Conservation (phyloP, 2,113 vertebrate genomes). For the Chiloscyllium plagiosum region DNA sequence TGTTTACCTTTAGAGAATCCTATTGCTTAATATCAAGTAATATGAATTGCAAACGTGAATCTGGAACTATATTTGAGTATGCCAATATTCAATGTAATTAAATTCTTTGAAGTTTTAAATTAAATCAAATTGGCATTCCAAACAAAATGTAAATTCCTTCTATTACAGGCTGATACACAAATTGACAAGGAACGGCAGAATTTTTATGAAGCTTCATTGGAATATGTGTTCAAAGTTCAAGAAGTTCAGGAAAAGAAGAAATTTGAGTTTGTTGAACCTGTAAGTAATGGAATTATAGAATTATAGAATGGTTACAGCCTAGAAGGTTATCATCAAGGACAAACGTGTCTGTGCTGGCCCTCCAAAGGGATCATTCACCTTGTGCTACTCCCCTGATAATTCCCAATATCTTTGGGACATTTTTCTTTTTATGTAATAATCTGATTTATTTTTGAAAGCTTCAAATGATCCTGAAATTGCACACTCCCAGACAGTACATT, state of each 20-base stretch:
- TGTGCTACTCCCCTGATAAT: too few relatives aligned
- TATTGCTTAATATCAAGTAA: neutral
- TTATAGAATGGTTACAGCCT: neutral
- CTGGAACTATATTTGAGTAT: neutral
- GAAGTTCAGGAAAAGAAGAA: slow-evolving; percentile 99
- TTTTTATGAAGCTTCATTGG: slow-evolving; percentile 90
- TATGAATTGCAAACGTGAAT: neutral
- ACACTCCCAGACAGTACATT: neutral
- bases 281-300: slow-evolving; percentile 57
- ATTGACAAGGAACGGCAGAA: slow-evolving; percentile 90
- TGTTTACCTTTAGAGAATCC: too few relatives aligned
- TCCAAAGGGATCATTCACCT: neutral
- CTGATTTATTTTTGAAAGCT: neutral
- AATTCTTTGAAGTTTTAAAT: neutral
- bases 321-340: too few relatives aligned
- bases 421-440: neutral
- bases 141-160: slow-evolving; percentile 39
- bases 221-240: slow-evolving; percentile 98
- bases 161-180: slow-evolving; percentile 77
- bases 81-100: neutral
- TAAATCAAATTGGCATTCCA: neutral
- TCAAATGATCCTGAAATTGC: neutral
- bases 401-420: neutral
- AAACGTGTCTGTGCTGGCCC: neutral
- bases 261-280: slow-evolving; percentile 98